Evolutionary conservation across 2,797 vertebrate genomes (phyloP), one percentile per base, ranked within the genome.

Genomic region (Falco cherrug): DNA sequence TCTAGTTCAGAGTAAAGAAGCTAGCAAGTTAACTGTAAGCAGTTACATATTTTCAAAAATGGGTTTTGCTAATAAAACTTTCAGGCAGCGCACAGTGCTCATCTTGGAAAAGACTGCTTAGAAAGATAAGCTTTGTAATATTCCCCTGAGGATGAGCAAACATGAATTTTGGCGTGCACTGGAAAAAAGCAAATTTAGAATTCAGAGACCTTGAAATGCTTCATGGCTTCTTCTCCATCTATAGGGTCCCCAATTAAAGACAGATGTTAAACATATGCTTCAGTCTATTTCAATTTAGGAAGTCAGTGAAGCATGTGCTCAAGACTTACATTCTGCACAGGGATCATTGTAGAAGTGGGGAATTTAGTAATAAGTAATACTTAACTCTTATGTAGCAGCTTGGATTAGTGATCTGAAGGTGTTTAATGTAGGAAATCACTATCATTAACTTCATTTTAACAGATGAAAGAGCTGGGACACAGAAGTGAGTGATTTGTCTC

Each of bases 181-280:
- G 31, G 51, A 45, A 89, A 84, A 33, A 33, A 90, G 77, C 3
- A 60, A 60, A 93, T 74, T 84, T 19, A 76, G 41, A 82, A 87
- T 74, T 90, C 60, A 60, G 80, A 84, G 51, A 67, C 63, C 47
- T 87, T 3, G 0, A 95, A 95, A 94, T 43, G 60, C 74, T 84
- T 79, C 10, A 13, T 76, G 59, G 48, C 8, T 79, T 67, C 59
- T 63, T 78, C 67, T 82, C 80, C 74, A 60, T 67, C 85, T 87
- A 91, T 67, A 95, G 91, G 91, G 85, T 68, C 65, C 64, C 50
- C 80, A 95, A 33, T 81, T 96, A 95, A 90, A 76, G 83, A 91
- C 93, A 95, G 74, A 86, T 94, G 93, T 95, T 95, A 93, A 96
- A 88, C 93, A 94, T 88, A 81, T 88, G 90, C 87, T 90, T 82